Percentiles rank a stretch among this genome's conserved stretches.
phyloP scores from a whole-genome alignment of 2,888 invertebrate species.

The Scaptomyza tumidula region DNA sequence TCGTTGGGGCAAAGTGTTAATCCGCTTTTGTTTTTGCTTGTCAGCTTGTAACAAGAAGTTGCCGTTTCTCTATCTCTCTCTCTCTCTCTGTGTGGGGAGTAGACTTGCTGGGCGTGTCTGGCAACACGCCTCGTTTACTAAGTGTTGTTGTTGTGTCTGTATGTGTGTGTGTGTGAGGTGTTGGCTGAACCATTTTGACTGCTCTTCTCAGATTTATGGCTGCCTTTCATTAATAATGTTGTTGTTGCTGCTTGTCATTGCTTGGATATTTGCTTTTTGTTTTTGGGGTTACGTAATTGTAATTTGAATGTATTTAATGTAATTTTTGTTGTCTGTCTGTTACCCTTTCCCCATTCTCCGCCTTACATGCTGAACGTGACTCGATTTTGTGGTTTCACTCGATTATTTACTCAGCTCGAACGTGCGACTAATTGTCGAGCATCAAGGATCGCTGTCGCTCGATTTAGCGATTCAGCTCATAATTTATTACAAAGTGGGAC shows the following conservation, averaged over 20 bases:
- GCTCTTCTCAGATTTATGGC: slow-evolving; percentile 61
- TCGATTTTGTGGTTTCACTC: background rate
- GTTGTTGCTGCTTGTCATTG: slow-evolving; percentile 21
- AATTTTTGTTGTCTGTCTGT: slow-evolving; percentile 53
- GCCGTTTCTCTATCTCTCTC: slow-evolving; percentile 11
- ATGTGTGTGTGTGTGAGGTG: slow-evolving; percentile 42
- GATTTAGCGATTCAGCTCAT: slow-evolving; percentile 41
- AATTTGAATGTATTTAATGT: slow-evolving; percentile 77
- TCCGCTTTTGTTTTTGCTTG: slow-evolving; percentile 70
- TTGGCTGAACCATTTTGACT: slow-evolving; percentile 54
- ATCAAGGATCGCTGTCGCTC: slow-evolving; percentile 6
- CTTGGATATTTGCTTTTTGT: slow-evolving; percentile 45
- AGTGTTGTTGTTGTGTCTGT: background rate
- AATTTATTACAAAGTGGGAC: slow-evolving; percentile 50
- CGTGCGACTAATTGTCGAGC: slow-evolving; percentile 59
- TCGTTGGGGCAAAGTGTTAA: slow-evolving; percentile 71
- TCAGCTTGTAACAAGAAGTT: slow-evolving; percentile 51
- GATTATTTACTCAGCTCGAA: slow-evolving; percentile 29
- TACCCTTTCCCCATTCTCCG: background rate
- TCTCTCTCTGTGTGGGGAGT: slow-evolving; percentile 13
- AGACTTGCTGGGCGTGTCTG: slow-evolving; percentile 57
- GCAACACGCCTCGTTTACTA: slow-evolving; percentile 15
- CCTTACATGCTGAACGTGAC: slow-evolving; percentile 16
- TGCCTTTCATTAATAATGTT: slow-evolving; percentile 29
- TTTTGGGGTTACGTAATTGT: slow-evolving; percentile 73